A percentile compares a stretch with the other conserved stretches of the same genome.
phyloP scores from a whole-genome alignment of 1,140 invertebrate species.

The Trichoplusia ni region DNA sequence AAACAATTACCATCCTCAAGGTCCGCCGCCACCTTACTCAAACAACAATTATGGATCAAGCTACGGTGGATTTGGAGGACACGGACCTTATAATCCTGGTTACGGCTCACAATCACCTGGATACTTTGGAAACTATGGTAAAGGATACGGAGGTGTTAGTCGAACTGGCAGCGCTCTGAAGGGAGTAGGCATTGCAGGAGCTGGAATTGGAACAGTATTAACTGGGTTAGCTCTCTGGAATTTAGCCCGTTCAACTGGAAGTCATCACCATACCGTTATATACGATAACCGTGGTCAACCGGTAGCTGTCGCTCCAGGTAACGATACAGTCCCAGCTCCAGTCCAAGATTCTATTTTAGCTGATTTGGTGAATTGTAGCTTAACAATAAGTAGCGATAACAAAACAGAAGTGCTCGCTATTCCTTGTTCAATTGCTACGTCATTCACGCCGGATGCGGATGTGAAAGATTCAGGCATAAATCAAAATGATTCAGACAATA shows the following conservation, averaged over 20 bases:
- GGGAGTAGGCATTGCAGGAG: conserved; percentile 71
- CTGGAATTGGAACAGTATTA: conserved; percentile 74
- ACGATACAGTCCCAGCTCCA: conserved; percentile 50
- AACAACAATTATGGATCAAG: conserved; percentile 50
- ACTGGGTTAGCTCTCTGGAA: conserved; percentile 80
- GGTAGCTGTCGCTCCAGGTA: conserved; percentile 67
- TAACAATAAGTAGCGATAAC: conserved; percentile 70
- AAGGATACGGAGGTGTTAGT: conserved; percentile 64
- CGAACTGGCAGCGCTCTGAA: conserved; percentile 62
- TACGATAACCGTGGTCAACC: conserved; percentile 74
- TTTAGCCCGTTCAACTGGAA: conserved; percentile 73
- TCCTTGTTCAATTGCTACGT: conserved; percentile 79
- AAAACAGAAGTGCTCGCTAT: conserved; percentile 73
- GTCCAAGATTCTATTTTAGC: conserved; percentile 74
- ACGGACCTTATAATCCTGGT: conserved; percentile 39
- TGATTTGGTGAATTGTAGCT: conserved; percentile 76
- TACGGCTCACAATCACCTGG: conserved; percentile 63
- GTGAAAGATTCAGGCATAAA: conserved; percentile 57
- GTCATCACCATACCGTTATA: conserved; percentile 70
- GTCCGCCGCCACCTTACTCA: conserved; percentile 60
- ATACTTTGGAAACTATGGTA: conserved; percentile 67
- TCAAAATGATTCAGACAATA: conserved; percentile 56
- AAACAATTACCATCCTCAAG: conserved; percentile 59
- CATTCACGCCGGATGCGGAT: conserved; percentile 73
- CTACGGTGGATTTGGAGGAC: conserved; percentile 52